Base-by-base conservation (phyloP, 2,888 invertebrate species). In the Meteorus colon region DNA sequence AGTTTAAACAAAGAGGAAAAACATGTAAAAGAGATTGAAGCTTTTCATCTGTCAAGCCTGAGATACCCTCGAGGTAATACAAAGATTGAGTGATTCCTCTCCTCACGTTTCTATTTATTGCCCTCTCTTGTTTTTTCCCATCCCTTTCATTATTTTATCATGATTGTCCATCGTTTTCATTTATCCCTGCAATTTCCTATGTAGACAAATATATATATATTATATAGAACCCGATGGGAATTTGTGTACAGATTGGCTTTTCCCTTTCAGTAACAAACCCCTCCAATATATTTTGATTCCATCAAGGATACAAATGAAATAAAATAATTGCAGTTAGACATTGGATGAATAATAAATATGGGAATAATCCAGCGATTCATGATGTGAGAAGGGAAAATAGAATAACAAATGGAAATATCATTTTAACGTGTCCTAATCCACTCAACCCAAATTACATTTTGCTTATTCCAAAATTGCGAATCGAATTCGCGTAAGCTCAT, bases 11-110 rank as follows among this genome's bases (percentile, higher is more conserved):
- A 34, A 65, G 12, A 65, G 8, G 65, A 37, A 37, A 37, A 34
- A 62, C 16, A 27, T 62, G 65, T n/a, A 16, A 63, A 63, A 16
- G 6, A 55, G 19, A 55, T 55, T 1, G 41, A 41, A 65, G 65
- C 41, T 41, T 65, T 65, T 65, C 65, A 65, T 65, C 37, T n/a
- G 37, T 65, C 65, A 65, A 34, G 37, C 65, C 6, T 19, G 37
- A 24, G 19, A 8, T 55, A 55, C 41, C 65, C 65, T 65, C 41
- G n/a, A 41, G 41, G 65, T 24, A 34, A 41, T 16, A 48, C 31
- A 29, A 16, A 51, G 48, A 27, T 45, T 51, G 48, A 14, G 51
- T 51, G 24, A 68, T n/a, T 55, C 55, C 19, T 5, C 55, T 29
- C 31, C 14, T 51, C 45, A 27, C 3, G 5, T 16, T 16, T 31